These are phyloP conservation scores for Crotalus helleri DNA, from an alignment of 2,113 vertebrate species.

Conservation along the genomic window DNA sequence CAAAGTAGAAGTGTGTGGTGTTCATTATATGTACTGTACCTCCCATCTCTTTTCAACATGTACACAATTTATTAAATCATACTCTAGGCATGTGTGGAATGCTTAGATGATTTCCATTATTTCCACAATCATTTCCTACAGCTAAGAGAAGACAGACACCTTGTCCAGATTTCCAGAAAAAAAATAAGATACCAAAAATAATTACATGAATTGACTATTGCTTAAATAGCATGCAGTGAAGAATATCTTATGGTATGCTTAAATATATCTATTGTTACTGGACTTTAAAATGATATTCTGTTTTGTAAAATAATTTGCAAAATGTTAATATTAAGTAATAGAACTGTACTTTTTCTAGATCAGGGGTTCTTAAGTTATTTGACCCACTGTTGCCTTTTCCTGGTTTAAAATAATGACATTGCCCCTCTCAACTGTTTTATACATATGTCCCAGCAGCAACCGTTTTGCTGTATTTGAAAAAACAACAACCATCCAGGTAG, in stretches of 20 bases:
- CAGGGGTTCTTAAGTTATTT: background rate
- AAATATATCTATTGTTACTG: background rate
- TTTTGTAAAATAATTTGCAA: background rate
- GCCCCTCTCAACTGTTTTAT: background rate
- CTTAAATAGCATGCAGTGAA: background rate
- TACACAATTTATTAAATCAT: no score
- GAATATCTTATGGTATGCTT: background rate
- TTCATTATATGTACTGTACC: background rate
- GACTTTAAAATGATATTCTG: background rate
- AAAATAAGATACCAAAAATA: background rate
- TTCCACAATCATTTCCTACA: background rate
- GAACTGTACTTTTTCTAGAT: background rate
- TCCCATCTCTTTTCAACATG: background rate
- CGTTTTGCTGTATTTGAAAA: constrained; percentile 26
- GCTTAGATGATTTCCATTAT: background rate
- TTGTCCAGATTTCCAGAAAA: background rate
- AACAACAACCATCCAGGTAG: background rate
- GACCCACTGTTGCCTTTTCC: background rate
- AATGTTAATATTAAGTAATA: background rate
- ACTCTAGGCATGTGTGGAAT: background rate
- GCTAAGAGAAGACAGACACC: background rate
- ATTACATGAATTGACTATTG: background rate
- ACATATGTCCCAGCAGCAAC: background rate
- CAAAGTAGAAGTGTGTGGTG: background rate
- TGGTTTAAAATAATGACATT: background rate